These are phyloP conservation scores for Lasioglossum oenotherae DNA, from an alignment of 2,888 invertebrate genomes.

Conservation along the genomic window DNA sequence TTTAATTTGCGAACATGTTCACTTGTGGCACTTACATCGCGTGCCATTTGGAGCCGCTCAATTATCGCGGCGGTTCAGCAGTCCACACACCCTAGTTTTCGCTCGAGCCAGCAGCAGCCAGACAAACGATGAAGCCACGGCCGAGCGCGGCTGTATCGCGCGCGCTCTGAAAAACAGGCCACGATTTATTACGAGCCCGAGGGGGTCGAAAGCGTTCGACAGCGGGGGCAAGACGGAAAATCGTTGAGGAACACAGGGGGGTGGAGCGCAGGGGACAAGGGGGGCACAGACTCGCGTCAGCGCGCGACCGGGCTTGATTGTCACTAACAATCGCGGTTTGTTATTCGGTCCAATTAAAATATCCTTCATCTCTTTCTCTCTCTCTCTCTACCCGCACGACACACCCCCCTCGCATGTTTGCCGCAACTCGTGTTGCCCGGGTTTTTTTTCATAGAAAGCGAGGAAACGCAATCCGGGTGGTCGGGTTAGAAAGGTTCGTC, in stretches of 20 bases:
- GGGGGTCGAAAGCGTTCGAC: conserved; percentile 7
- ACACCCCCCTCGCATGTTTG: conserved; percentile 24
- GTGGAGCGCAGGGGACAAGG: neutral
- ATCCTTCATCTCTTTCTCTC: conserved; percentile 48
- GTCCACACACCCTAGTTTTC: neutral
- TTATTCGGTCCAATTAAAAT: conserved; percentile 74
- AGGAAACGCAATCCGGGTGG: conserved; percentile 17
- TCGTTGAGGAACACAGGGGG: neutral
- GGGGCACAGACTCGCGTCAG: neutral
- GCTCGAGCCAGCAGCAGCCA: neutral
- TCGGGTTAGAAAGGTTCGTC: conserved; percentile 62
- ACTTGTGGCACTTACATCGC: neutral
- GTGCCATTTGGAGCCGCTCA: neutral
- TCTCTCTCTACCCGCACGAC: conserved; percentile 4
- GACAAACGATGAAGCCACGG: conserved; percentile 32
- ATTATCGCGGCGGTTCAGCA: conserved; percentile 31
- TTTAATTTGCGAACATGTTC: neutral
- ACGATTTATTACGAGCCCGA: conserved; percentile 26
- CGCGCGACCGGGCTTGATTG: conserved; percentile 59
- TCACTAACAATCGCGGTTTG: conserved; percentile 71
- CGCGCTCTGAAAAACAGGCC: neutral
- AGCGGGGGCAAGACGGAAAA: conserved; percentile 11
- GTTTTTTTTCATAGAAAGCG: conserved; percentile 11
- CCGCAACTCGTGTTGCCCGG: conserved; percentile 23
- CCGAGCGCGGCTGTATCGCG: conserved; percentile 4